Evolutionary conservation across 2,797 vertebrate species (phyloP).

Genomic region (Propithecus deckenii): DNA sequence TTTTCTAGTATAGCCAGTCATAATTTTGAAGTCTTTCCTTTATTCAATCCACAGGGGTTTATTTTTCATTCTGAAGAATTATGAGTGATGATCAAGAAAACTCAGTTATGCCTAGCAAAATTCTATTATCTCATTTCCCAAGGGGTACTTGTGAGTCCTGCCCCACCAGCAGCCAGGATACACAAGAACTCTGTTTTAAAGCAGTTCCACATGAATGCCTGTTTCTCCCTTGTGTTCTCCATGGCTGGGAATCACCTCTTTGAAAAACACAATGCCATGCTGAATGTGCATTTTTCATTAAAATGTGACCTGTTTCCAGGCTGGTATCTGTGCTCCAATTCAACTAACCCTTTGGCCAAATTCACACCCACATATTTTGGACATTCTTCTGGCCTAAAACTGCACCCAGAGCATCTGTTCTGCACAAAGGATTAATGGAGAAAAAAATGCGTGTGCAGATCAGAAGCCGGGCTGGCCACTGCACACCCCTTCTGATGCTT

Average conservation of each 20-base stretch:
- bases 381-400: conserved; percentile 68
- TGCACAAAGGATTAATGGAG: conserved; percentile 54
- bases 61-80: conserved; percentile 29
- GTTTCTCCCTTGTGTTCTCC: conserved; percentile 40
- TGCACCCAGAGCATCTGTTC: conserved; percentile 64
- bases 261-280: conserved; percentile 67
- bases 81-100: background rate
- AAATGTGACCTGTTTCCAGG: conserved; percentile 62
- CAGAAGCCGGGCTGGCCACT: conserved; percentile 18
- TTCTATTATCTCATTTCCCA: conserved; percentile 46
- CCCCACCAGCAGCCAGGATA: background rate
- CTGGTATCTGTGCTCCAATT: conserved; percentile 54
- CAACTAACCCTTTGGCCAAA: conserved; percentile 67
- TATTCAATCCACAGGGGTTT: background rate
- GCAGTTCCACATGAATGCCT: conserved; percentile 56
- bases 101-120: conserved; percentile 10
- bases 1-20: background rate
- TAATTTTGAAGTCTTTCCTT: conserved; percentile 42
- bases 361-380: conserved; percentile 75
- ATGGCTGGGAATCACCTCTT: conserved; percentile 57
- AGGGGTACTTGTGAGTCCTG: background rate
- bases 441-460: conserved; percentile 39
- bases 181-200: conserved; percentile 44
- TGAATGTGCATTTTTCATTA: conserved; percentile 69
- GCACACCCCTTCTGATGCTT: background rate